Evolutionary conservation across 2,797 vertebrate genomes (phyloP), one percentile per base, ranked within the genome.

Genomic region (Eulemur albifrons): DNA sequence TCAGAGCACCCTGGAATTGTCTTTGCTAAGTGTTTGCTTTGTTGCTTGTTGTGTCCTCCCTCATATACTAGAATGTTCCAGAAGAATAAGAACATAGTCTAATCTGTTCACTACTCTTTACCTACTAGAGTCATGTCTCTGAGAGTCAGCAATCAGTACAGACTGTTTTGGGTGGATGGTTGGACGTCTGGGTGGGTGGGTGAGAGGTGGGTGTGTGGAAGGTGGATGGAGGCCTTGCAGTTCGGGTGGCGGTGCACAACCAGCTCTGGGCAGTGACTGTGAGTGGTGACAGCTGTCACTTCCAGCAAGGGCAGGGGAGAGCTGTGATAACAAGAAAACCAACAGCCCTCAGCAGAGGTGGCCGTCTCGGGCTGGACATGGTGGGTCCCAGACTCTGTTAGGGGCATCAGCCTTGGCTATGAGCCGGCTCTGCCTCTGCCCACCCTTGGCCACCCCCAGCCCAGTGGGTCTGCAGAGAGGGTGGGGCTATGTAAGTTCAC

Each of bases 311-410:
- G n/a, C 5, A 11, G 45, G 20, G 7, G 8, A 45, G 69, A 25
- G 3, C 52, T 5, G 1, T 38, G 43, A 30, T n/a, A 48, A 43
- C 4, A 32, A 50, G 57, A 25, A 32, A 2, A 4, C n/a, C 23
- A 23, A 1, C 7, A 72, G 18, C 65, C 21, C 27, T 69, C 1
- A 1, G 17, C 52, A 25, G 88, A 65, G 57, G 45, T 4, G 21
- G 13, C 15, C 1, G 0, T 20, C 70, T 48, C 14, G 48, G 40
- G n/a, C 0, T 7, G 27, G 48, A n/a, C 30, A 2, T 0, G 1
- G 35, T 15, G 7, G 21, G 38, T 45, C 43, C 9, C 43, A 45
- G n/a, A 12, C 9, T 12, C 13, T 20, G 30, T 48, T 35, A 4
- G 8, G 50, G 54, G 20, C 7, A 0, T 17, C 4, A 1, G 38